Evolutionary conservation across 2,113 vertebrate genomes (phyloP).

Genomic region (Siniperca chuatsi): DNA sequence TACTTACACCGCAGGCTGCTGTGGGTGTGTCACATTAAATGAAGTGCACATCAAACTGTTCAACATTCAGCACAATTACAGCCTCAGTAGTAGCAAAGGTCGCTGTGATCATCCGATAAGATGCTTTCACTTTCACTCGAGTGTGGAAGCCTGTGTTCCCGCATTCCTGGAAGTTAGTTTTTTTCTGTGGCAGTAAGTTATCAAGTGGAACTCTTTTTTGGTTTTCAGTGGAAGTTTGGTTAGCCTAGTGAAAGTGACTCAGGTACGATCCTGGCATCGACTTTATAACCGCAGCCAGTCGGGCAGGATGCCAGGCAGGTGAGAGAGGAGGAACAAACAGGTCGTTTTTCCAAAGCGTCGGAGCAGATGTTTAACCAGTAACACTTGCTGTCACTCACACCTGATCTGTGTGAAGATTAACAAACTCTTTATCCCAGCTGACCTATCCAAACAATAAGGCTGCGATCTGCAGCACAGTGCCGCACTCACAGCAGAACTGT

Average conservation of each 20-base stretch:
- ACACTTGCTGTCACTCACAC: not conserved
- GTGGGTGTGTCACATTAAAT: not conserved
- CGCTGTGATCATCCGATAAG: rapidly evolving
- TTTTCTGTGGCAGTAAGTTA: rapidly evolving
- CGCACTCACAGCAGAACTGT: too few relatives aligned
- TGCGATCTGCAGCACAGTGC: too few relatives aligned
- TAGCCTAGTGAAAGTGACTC: not conserved
- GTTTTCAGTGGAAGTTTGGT: not conserved
- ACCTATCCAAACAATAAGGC: too few relatives aligned
- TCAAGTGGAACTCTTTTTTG: too few relatives aligned
- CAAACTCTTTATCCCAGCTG: not conserved
- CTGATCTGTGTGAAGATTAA: not conserved
- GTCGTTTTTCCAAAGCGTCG: not conserved
- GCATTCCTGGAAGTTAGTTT: not conserved
- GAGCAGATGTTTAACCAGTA: not conserved
- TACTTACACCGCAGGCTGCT: not conserved
- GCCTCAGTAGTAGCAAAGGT: not conserved
- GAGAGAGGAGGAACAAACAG: not conserved
- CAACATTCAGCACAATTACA: not conserved
- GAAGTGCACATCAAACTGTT: not conserved
- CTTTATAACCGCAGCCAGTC: not conserved
- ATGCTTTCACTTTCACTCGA: constrained; percentile 15
- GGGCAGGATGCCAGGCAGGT: not conserved
- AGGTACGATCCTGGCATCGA: not conserved
- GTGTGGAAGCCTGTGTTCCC: not conserved